Evolutionary conservation across 2,797 vertebrate genomes (phyloP).

Genomic region (Sebastes itinus): DNA sequence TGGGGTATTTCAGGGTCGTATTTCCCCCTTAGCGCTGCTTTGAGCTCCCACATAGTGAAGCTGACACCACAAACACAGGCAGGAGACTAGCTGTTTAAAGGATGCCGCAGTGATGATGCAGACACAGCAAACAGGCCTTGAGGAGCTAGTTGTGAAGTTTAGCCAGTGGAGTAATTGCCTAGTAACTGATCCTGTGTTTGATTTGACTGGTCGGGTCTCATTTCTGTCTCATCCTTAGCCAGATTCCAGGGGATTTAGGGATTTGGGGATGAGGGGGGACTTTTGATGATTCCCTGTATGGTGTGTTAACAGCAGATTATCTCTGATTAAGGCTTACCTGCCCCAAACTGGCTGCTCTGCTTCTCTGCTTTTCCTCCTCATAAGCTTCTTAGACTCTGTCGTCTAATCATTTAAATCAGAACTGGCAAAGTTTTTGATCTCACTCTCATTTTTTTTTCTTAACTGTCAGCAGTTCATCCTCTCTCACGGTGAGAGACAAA

Average conservation of each 20-base stretch:
- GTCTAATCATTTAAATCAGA: slow-evolving; percentile 80
- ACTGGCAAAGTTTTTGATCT: slow-evolving; percentile 74
- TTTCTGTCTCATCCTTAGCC: slow-evolving; percentile 75
- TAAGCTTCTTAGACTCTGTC: slow-evolving; percentile 80
- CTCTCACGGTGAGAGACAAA: slow-evolving; percentile 57
- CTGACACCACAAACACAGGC: slow-evolving; percentile 48
- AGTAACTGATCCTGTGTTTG: slow-evolving; percentile 75
- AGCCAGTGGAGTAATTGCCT: slow-evolving; percentile 76
- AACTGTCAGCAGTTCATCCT: slow-evolving; percentile 67
- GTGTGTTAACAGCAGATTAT: slow-evolving; percentile 85
- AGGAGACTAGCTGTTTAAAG: slow-evolving; percentile 28
- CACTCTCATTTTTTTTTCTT: slow-evolving; percentile 37
- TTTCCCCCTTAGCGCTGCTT: slow-evolving; percentile 28
- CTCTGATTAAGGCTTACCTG: slow-evolving; percentile 83
- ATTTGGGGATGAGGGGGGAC: slow-evolving; percentile 76
- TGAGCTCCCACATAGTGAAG: slow-evolving; percentile 28
- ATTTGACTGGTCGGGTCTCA: slow-evolving; percentile 77
- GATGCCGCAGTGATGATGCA: slow-evolving; percentile 46
- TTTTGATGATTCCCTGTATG: slow-evolving; percentile 80
- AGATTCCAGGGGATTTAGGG: slow-evolving; percentile 79
- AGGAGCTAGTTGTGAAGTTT: slow-evolving; percentile 58
- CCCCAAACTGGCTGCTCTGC: slow-evolving; percentile 75
- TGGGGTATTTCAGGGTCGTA: slow-evolving; percentile 3
- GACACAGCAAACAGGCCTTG: slow-evolving; percentile 47
- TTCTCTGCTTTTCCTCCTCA: slow-evolving; percentile 69